Evolutionary conservation across 1,140 invertebrate species (phyloP).

Genomic region (Lethrus apterus): DNA sequence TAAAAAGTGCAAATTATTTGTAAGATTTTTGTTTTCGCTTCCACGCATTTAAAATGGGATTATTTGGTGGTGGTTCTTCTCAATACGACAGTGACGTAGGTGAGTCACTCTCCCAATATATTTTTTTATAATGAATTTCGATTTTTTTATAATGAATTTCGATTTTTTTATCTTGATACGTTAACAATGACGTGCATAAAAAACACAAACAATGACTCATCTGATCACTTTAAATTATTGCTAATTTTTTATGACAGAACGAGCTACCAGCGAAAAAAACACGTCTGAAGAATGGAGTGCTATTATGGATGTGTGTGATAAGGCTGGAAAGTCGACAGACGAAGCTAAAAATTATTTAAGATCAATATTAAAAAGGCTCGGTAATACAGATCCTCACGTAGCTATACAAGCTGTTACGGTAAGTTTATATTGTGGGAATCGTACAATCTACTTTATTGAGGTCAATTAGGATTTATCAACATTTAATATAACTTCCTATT

Average conservation of each 20-base stretch:
- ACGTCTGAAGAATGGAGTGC: conserved; percentile 87
- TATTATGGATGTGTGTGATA: conserved; percentile 94
- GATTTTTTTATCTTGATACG: conserved; percentile 15
- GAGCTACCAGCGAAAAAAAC: conserved; percentile 87
- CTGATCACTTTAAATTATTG: conserved; percentile 9
- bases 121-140: conserved; percentile 11
- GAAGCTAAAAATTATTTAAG: conserved; percentile 81
- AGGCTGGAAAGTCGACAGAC: conserved; percentile 63
- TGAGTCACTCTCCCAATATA: conserved; percentile 30
- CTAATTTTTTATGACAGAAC: conserved; percentile 58
- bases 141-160: too few relatives aligned
- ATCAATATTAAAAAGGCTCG: conserved; percentile 79
- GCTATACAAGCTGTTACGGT: conserved; percentile 84
- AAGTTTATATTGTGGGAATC: conserved; percentile 43
- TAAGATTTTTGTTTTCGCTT: too few relatives aligned
- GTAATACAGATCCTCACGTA: conserved; percentile 88
- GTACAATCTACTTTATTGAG: too few relatives aligned
- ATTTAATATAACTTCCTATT: too few relatives aligned
- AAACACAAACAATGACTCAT: conserved; percentile 2
- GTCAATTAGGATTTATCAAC: too few relatives aligned
- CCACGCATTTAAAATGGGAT: conserved; percentile 32
- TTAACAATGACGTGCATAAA: not conserved
- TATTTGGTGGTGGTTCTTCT: conserved; percentile 26
- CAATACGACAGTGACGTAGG: conserved; percentile 30
- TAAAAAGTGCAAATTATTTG: too few relatives aligned